These are phyloP conservation scores for Parasteatoda lunata DNA, from an alignment of 2,888 invertebrate species.

Conservation along the genomic window DNA sequence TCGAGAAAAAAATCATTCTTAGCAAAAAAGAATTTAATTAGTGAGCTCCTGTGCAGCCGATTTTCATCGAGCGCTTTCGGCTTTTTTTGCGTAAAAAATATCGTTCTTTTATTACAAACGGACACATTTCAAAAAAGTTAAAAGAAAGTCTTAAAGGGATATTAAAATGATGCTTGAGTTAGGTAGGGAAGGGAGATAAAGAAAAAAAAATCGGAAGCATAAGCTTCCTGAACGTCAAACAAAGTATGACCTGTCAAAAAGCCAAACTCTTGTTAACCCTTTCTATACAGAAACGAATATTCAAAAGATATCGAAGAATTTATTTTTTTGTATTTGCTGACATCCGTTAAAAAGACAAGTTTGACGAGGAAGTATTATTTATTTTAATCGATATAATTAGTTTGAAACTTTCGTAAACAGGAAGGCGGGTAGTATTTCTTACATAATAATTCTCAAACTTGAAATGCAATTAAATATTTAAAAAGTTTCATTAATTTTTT, in stretches of 20 bases:
- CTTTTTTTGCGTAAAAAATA: constrained; percentile 20
- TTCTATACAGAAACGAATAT: constrained; percentile 23
- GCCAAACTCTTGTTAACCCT: constrained; percentile 50
- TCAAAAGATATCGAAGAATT: not conserved
- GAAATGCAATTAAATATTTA: too few species aligned
- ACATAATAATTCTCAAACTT: not conserved
- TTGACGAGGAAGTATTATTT: constrained; percentile 40
- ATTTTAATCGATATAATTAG: constrained; percentile 58
- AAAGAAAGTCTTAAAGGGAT: constrained; percentile 55
- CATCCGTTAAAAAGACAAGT: constrained; percentile 47
- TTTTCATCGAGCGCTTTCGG: constrained; percentile 32
- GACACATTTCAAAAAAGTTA: constrained; percentile 44
- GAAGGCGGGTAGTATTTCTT: constrained; percentile 14
- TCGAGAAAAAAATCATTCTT: not conserved
- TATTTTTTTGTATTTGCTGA: constrained; percentile 15
- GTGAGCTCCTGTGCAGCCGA: not conserved
- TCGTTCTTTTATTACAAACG: constrained; percentile 48
- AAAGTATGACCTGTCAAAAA: constrained; percentile 60
- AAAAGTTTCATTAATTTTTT: too few species aligned
- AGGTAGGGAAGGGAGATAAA: constrained; percentile 16
- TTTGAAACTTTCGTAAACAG: constrained; percentile 48
- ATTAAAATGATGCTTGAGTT: constrained; percentile 60
- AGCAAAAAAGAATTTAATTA: constrained; percentile 21
- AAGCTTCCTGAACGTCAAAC: constrained; percentile 62
- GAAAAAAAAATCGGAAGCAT: constrained; percentile 49